phyloP scores from a whole-genome alignment of 1,140 invertebrate genomes.

The Macrotrachela quadricornifera region DNA sequence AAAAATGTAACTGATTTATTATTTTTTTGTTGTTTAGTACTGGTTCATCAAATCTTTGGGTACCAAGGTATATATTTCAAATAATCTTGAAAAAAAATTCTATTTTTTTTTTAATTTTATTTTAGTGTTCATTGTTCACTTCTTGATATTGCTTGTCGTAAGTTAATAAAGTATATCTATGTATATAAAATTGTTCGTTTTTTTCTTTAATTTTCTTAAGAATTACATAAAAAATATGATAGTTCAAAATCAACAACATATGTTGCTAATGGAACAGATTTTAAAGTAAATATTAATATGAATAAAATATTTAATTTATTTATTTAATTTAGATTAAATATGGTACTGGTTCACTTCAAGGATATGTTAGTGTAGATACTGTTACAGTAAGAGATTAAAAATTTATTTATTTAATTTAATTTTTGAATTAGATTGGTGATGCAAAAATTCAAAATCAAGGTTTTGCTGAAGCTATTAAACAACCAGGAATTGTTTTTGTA shows the following conservation, averaged over 20 bases:
- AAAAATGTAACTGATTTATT: too few relatives aligned
- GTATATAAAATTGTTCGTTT: background rate
- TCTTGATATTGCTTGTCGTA: constrained; percentile 79
- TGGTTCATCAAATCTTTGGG: constrained; percentile 92
- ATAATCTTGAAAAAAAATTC: too few relatives aligned
- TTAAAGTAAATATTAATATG: too few relatives aligned
- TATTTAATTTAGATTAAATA: constrained; percentile 76
- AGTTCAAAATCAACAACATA: constrained; percentile 60
- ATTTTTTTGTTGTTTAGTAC: constrained; percentile 22
- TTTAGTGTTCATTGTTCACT: constrained; percentile 44
- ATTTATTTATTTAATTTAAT: too few relatives aligned
- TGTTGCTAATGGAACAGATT: constrained; percentile 53
- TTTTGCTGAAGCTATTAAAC: constrained; percentile 82
- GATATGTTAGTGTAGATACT: constrained; percentile 69
- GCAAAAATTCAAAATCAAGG: constrained; percentile 53
- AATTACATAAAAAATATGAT: constrained; percentile 75
- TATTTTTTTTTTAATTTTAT: too few relatives aligned
- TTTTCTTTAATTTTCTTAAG: constrained; percentile 34
- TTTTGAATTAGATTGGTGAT: constrained; percentile 39
- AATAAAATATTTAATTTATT: too few relatives aligned
- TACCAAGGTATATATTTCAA: constrained; percentile 22
- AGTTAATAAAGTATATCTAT: constrained; percentile 25
- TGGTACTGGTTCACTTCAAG: constrained; percentile 80
- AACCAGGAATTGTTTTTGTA: constrained; percentile 64
- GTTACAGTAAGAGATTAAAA: constrained; percentile 35